Percentiles rank a stretch among this genome's conserved stretches.
Evolutionary conservation across 2,888 invertebrate genomes (phyloP).

Genomic region (Papilio gigon): DNA sequence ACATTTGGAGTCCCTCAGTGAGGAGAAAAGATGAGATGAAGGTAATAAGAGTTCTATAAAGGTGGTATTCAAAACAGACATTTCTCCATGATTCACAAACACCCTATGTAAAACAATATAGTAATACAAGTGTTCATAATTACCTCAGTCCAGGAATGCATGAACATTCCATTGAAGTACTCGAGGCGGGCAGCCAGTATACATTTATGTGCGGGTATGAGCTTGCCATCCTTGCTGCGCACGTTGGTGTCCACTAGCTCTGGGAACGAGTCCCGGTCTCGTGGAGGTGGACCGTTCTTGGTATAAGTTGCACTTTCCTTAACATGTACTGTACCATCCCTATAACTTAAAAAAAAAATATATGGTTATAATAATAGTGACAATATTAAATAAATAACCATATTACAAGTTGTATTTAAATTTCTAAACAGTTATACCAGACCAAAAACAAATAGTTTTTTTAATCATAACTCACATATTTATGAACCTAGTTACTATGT

Average conservation of each 20-base stretch:
- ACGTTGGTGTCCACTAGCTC: conserved; percentile 85
- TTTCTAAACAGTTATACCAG: too few species aligned
- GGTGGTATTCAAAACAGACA: neutral
- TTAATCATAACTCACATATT: too few species aligned
- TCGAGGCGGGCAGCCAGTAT: conserved; percentile 91
- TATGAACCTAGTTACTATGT: too few species aligned
- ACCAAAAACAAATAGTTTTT: too few species aligned
- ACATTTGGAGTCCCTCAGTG: too few species aligned
- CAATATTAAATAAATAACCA: too few species aligned
- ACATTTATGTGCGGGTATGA: conserved; percentile 89
- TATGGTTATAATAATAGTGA: too few species aligned
- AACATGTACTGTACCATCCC: conserved; percentile 65
- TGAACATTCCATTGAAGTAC: conserved; percentile 93
- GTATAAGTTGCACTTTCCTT: conserved; percentile 64
- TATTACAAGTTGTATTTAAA: too few species aligned
- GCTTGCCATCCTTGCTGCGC: conserved; percentile 72
- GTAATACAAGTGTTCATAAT: conserved; percentile 22
- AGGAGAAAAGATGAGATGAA: too few species aligned
- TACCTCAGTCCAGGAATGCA: conserved; percentile 89
- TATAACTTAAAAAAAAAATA: conserved; percentile 60
- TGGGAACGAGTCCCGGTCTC: conserved; percentile 74
- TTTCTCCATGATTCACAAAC: neutral
- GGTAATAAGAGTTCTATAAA: too few species aligned
- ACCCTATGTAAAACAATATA: neutral
- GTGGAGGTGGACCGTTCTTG: conserved; percentile 51